A percentile compares a stretch with the other conserved stretches of the same genome.
Conservation (phyloP, 2,113 vertebrate genomes). For the Corythornis vintsioides region DNA sequence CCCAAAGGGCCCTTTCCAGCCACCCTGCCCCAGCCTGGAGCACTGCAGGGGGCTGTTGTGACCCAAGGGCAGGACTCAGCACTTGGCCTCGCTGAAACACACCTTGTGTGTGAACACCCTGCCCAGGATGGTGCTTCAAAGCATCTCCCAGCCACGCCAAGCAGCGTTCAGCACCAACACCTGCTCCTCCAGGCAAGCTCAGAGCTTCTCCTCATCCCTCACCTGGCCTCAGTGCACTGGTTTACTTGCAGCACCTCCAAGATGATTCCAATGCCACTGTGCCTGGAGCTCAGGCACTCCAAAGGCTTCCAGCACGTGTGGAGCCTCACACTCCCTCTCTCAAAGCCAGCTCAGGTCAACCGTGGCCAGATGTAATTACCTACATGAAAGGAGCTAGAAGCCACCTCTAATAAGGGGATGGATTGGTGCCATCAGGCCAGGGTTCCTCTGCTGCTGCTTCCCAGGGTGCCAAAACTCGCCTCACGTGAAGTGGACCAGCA, state of each 20-base stretch:
- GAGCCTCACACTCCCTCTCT: not conserved
- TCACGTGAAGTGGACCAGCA: not conserved
- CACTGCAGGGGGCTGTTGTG: not conserved
- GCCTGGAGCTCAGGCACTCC: accelerated
- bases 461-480: not conserved
- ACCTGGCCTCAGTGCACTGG: accelerated
- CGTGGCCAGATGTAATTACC: not conserved
- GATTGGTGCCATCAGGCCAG: not conserved
- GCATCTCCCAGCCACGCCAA: not conserved
- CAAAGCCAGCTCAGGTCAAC: not conserved
- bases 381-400: not conserved
- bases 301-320: accelerated
- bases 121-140: not conserved
- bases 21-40: not conserved
- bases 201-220: not conserved
- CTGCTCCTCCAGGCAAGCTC: not conserved
- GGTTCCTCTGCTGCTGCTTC: not conserved
- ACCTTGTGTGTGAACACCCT: not conserved
- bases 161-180: not conserved
- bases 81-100: not conserved
- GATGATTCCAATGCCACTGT: not conserved
- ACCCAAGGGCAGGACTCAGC: not conserved
- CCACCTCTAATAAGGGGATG: not conserved
- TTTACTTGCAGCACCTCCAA: not conserved
- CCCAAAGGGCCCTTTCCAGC: not conserved